phyloP scores from a whole-genome alignment of 2,113 vertebrate genomes.

The Notothenia coriiceps region DNA sequence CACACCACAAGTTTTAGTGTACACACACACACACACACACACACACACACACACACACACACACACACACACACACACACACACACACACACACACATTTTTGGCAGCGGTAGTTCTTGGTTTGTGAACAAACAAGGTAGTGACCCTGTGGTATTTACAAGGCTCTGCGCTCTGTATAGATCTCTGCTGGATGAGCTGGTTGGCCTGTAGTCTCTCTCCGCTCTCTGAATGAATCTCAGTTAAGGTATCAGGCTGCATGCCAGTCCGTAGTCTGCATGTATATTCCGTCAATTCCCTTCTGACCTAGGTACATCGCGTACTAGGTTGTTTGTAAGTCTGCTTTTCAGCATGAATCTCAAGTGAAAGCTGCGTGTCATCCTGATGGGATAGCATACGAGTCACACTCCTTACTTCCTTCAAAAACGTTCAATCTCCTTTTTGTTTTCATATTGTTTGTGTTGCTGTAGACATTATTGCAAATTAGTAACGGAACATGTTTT shows the following conservation, averaged over 20 bases:
- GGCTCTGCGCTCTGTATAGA: slow-evolving; percentile 39
- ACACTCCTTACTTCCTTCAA: neutral
- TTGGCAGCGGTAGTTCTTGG: slow-evolving; percentile 8
- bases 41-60: too few relatives aligned
- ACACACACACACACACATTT: neutral
- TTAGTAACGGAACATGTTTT: neutral
- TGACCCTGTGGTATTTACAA: slow-evolving; percentile 51
- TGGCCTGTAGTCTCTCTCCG: slow-evolving; percentile 37
- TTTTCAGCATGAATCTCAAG: slow-evolving; percentile 15
- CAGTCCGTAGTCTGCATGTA: slow-evolving; percentile 32
- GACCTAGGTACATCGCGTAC: slow-evolving; percentile 5
- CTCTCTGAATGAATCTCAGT: slow-evolving; percentile 20
- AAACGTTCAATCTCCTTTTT: neutral
- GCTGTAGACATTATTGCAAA: neutral
- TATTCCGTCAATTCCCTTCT: slow-evolving; percentile 16
- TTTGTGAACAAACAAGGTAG: slow-evolving; percentile 53
- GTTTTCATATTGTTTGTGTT: neutral
- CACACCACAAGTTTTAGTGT: neutral
- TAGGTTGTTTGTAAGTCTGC: slow-evolving; percentile 16
- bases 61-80: neutral
- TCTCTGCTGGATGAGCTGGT: slow-evolving; percentile 33
- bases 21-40: too few relatives aligned
- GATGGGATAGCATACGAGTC: neutral
- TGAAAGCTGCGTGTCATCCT: slow-evolving; percentile 11
- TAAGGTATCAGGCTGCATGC: slow-evolving; percentile 36